Evolutionary conservation across 2,888 invertebrate genomes (phyloP), one percentile per base, ranked within the genome.

Genomic region (Diloba caeruleocephala): DNA sequence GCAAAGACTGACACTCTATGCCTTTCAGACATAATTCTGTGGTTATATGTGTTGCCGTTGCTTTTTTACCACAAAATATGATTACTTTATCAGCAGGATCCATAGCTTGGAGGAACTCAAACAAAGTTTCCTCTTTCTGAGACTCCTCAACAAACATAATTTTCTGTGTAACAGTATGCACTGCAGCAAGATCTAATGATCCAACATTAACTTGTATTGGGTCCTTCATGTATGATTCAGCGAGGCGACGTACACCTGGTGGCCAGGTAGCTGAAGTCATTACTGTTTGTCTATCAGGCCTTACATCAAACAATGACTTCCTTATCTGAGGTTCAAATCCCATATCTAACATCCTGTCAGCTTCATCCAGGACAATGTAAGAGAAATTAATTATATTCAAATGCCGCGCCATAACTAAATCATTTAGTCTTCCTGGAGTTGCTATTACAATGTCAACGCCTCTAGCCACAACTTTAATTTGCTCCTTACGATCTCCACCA

Each of bases 231-330:
- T 98, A 99, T 1, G 96, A 95, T 61, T 96, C 94, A 0, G 98
- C 98, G 31, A 99, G 91, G 12, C 97, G 94, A 10, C 98, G 94
- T 0, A 99, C 98, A 31, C 96, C 97, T 43, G 94, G 90, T 0
- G 99, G 99, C 99, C 99, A 99, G 0, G 99, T 99, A 9, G 99
- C 99, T 81, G 97, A 97, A 0, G 99, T 99, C 98, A 99, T 98
- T 0, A 99, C 96, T n/a, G 98, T 98, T 84, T 99, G 98, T 44
- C 98, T 91, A 80, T 98, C 98, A 5, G 98, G 98, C 44, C 98
- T 94, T 14, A 98, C 95, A 78, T 96, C 96, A 52, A 97, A 93
- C 64, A 98, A 88, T 9, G 97, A 95, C 81, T 97, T 97, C 28
- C 97, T 95, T 63, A 99, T 99, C 94, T 96, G 97, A 2, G 97